These are phyloP conservation scores for Eonycteris spelaea DNA, from an alignment of 2,113 vertebrate genomes.

Conservation along the genomic window DNA sequence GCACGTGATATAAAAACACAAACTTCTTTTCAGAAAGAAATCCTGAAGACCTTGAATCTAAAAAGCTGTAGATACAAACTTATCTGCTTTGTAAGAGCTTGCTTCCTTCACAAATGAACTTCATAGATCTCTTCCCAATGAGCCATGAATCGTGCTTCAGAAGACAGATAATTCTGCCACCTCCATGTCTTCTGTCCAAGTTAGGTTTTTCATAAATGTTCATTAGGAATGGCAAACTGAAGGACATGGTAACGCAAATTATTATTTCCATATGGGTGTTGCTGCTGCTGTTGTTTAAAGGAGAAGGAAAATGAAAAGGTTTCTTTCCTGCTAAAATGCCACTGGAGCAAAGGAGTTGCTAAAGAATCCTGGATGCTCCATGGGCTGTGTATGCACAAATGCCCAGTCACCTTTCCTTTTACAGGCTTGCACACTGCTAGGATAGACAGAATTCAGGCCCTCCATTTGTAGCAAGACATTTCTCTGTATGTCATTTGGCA, in stretches of 20 bases:
- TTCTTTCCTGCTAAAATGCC: constrained; percentile 42
- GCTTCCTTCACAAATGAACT: constrained; percentile 31
- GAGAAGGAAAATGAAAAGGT: constrained; percentile 32
- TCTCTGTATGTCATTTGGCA: constrained; percentile 78
- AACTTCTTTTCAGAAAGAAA: constrained; percentile 3
- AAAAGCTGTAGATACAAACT: neutral
- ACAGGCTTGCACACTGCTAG: neutral
- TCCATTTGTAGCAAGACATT: constrained; percentile 56
- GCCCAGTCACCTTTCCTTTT: constrained; percentile 44
- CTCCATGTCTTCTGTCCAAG: neutral
- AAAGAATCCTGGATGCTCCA: neutral
- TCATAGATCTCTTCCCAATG: constrained; percentile 9
- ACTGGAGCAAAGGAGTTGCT: constrained; percentile 23
- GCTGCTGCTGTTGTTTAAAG: constrained; percentile 34
- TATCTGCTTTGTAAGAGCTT: constrained; percentile 25
- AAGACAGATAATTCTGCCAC: neutral
- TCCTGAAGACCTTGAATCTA: neutral
- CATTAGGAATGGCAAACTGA: constrained; percentile 16
- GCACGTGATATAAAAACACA: neutral
- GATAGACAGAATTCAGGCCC: constrained; percentile 39
- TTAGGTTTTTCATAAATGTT: constrained; percentile 50
- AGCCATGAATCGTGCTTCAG: neutral
- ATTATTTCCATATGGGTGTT: constrained; percentile 68
- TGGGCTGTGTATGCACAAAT: neutral
- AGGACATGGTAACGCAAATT: constrained; percentile 24